Evolutionary conservation across 2,888 invertebrate species (phyloP).

Genomic region (Megastigmus dorsalis): DNA sequence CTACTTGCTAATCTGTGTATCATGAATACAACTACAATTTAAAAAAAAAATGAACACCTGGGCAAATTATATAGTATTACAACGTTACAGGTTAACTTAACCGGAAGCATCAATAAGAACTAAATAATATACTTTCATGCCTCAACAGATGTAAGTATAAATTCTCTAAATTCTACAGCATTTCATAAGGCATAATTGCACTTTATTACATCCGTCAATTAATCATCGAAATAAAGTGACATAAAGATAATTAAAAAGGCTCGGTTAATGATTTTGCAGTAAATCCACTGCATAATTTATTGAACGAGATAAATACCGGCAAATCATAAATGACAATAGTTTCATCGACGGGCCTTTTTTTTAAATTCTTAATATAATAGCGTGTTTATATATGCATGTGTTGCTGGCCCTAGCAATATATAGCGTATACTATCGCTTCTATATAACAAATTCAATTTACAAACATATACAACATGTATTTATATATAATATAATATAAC

Average conservation of each 20-base stretch:
- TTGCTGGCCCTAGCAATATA: background rate
- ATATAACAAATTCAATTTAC: slow-evolving; percentile 20
- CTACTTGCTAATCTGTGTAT: too few species aligned
- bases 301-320: slow-evolving; percentile 63
- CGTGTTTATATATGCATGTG: background rate
- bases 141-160: too few species aligned
- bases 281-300: slow-evolving; percentile 67
- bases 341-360: slow-evolving; percentile 44
- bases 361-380: background rate
- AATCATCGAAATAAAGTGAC: background rate
- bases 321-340: slow-evolving; percentile 54
- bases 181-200: too few species aligned
- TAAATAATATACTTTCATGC: too few species aligned
- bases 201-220: too few species aligned
- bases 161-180: too few species aligned
- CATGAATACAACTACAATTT: too few species aligned
- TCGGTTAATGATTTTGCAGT: slow-evolving; percentile 58
- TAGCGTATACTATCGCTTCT: background rate
- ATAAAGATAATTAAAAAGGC: slow-evolving; percentile 10
- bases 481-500: background rate
- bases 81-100: too few species aligned
- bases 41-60: too few species aligned
- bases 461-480: slow-evolving; percentile 17
- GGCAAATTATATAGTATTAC: too few species aligned
- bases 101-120: too few species aligned